Percentiles rank a stretch among this genome's conserved stretches.
These are phyloP conservation scores for Leptinotarsa peninsularis DNA, from an alignment of 2,888 invertebrate species.

Conservation along the genomic window DNA sequence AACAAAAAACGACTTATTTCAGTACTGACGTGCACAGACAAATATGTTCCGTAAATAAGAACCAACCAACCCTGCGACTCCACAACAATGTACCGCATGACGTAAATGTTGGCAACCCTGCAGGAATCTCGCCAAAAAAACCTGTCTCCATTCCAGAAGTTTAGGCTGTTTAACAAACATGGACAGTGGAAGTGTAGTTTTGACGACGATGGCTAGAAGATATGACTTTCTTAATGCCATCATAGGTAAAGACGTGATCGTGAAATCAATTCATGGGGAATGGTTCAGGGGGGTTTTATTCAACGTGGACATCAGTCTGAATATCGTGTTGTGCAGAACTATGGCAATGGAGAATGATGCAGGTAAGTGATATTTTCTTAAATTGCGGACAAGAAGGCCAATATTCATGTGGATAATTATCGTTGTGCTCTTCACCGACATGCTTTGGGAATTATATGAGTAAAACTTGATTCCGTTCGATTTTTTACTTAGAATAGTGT, in stretches of 20 bases:
- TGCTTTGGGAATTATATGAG: too few relatives aligned
- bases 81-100: background rate
- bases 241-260: background rate
- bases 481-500: too few relatives aligned
- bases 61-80: too few relatives aligned
- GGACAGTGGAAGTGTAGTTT: slow-evolving; percentile 2
- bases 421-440: too few relatives aligned
- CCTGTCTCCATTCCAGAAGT: too few relatives aligned
- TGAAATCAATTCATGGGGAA: background rate
- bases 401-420: too few relatives aligned
- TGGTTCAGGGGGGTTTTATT: slow-evolving; percentile 3
- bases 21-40: too few relatives aligned
- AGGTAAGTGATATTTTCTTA: background rate
- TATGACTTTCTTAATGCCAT: slow-evolving; percentile 7
- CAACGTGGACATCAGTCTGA: slow-evolving; percentile 2
- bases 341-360: background rate
- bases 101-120: background rate
- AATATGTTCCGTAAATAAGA: too few relatives aligned
- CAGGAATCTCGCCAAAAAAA: background rate
- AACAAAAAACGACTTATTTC: too few relatives aligned
- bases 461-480: too few relatives aligned
- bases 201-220: slow-evolving; percentile 7
- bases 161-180: background rate
- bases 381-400: too few relatives aligned
- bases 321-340: background rate